Conservation (phyloP, 2,113 vertebrate species). For the Hippocampus guttulatus region DNA sequence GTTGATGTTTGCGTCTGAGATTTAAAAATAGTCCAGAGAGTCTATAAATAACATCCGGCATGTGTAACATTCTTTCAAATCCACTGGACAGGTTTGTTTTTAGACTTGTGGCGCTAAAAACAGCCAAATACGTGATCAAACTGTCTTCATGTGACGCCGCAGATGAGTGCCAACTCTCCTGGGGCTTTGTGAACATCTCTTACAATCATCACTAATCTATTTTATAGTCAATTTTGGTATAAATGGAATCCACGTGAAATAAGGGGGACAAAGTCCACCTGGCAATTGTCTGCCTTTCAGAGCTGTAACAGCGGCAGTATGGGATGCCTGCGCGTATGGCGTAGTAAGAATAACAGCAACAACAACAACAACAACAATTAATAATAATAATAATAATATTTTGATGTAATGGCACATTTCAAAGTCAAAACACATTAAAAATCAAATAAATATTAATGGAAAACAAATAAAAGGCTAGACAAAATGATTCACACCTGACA, state of each 20-base stretch:
- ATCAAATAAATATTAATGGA: too few species aligned
- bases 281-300: background rate
- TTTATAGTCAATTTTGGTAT: background rate
- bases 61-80: constrained; percentile 46
- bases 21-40: constrained; percentile 52
- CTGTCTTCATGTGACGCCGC: constrained; percentile 24
- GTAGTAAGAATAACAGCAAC: too few species aligned
- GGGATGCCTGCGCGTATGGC: background rate
- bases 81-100: constrained; percentile 60
- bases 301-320: background rate
- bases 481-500: too few species aligned
- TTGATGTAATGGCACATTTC: too few species aligned
- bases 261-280: background rate
- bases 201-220: background rate
- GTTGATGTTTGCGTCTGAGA: constrained; percentile 29
- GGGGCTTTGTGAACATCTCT: constrained; percentile 20
- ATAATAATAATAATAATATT: too few species aligned
- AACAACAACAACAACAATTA: too few species aligned
- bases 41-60: constrained; percentile 56
- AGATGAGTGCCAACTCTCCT: constrained; percentile 21
- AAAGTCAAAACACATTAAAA: too few species aligned
- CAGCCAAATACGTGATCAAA: constrained; percentile 55
- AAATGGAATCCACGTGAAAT: background rate
- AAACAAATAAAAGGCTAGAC: too few species aligned
- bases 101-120: constrained; percentile 63